Percentiles rank a stretch among this genome's conserved stretches.
Evolutionary conservation across 2,888 invertebrate genomes (phyloP).

Genomic region (Ichneumoninae sp.): DNA sequence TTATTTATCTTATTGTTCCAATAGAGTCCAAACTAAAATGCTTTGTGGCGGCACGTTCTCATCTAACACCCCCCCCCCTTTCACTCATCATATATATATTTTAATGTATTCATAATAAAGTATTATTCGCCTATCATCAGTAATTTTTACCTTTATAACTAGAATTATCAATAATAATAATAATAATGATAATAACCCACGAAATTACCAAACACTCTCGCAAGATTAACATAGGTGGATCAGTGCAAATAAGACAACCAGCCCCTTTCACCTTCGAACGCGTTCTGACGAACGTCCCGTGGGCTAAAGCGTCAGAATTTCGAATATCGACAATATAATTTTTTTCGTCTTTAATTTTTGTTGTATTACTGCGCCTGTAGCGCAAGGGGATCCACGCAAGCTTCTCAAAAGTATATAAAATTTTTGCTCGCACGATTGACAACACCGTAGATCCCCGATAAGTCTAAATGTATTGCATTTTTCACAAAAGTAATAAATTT

Average conservation of each 20-base stretch:
- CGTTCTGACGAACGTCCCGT: constrained; percentile 67
- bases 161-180: constrained; percentile 59
- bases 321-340: constrained; percentile 10
- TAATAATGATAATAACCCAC: constrained; percentile 73
- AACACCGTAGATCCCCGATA: background rate
- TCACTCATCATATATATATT: constrained; percentile 65
- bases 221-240: constrained; percentile 71
- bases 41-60: constrained; percentile 69
- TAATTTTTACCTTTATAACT: constrained; percentile 53
- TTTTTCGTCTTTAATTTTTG: background rate
- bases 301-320: constrained; percentile 65
- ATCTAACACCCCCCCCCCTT: constrained; percentile 22
- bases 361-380: background rate
- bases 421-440: background rate
- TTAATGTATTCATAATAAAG: constrained; percentile 75
- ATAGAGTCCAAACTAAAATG: constrained; percentile 78
- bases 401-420: constrained; percentile 7
- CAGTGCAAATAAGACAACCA: constrained; percentile 75
- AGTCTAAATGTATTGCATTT: constrained; percentile 19
- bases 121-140: constrained; percentile 78
- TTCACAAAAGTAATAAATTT: background rate
- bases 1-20: constrained; percentile 78
- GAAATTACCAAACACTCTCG: constrained; percentile 73
- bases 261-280: constrained; percentile 67
- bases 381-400: background rate